These are phyloP conservation scores for Diaphora mendica DNA, from an alignment of 2,888 invertebrate genomes.

Conservation along the genomic window DNA sequence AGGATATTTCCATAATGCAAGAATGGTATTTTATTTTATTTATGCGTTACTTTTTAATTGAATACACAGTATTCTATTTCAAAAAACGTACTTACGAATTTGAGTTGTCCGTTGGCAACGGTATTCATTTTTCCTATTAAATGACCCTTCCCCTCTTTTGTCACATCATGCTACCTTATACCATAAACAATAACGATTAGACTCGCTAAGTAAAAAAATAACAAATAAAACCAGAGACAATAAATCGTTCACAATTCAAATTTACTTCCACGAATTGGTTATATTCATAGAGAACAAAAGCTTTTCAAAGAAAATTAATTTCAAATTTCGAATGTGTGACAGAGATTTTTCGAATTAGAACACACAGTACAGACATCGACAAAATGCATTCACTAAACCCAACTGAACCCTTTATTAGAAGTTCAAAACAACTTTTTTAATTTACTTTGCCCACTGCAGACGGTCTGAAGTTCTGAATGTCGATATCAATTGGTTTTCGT, in stretches of 20 bases:
- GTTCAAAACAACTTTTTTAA: constrained; percentile 47
- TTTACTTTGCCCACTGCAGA: constrained; percentile 41
- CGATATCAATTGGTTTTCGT: constrained; percentile 34
- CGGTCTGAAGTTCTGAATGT: constrained; percentile 33
- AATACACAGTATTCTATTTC: too few species aligned
- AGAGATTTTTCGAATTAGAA: constrained; percentile 22
- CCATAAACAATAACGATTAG: too few species aligned
- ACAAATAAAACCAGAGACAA: neutral
- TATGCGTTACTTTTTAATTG: neutral
- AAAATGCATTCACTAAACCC: constrained; percentile 41
- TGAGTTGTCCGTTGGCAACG: neutral
- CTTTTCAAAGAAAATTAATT: neutral
- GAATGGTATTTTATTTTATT: too few species aligned
- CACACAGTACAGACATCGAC: constrained; percentile 29
- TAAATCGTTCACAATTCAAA: neutral
- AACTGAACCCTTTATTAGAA: constrained; percentile 43
- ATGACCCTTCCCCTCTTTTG: too few species aligned
- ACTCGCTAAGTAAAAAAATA: neutral
- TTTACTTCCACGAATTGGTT: neutral
- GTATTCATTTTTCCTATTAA: too few species aligned
- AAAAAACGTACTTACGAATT: neutral
- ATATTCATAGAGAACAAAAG: neutral
- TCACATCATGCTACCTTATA: too few species aligned
- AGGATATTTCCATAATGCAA: too few species aligned
- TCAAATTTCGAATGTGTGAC: neutral